phyloP scores from a whole-genome alignment of 2,888 invertebrate genomes.

The Baronia brevicornis region DNA sequence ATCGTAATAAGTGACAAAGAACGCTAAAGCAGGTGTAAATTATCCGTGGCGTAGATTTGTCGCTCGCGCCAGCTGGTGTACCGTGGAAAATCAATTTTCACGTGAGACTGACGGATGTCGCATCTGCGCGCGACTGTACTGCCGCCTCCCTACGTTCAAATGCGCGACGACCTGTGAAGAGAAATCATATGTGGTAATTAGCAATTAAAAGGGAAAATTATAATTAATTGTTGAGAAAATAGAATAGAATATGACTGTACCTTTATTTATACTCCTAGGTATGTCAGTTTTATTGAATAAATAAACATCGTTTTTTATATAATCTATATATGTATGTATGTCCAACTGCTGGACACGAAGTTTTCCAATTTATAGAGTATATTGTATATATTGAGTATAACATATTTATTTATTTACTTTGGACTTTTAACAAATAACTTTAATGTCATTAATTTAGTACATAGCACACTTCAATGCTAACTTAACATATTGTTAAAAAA shows the following conservation, averaged over 20 bases:
- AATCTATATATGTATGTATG: no score
- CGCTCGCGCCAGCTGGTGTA: slow-evolving; percentile 70
- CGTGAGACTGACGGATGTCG: slow-evolving; percentile 71
- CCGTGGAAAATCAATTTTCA: slow-evolving; percentile 75
- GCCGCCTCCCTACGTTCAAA: slow-evolving; percentile 53
- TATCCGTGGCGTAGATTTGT: slow-evolving; percentile 44
- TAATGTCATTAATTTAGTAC: no score
- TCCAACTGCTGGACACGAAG: no score
- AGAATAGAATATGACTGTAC: slow-evolving; percentile 19
- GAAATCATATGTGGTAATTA: slow-evolving; percentile 29
- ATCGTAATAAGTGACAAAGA: slow-evolving; percentile 21
- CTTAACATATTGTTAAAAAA: no score
- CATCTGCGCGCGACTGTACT: slow-evolving; percentile 64
- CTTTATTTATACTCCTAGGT: no score
- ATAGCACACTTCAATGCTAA: no score
- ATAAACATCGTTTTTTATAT: no score
- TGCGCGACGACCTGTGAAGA: slow-evolving; percentile 44
- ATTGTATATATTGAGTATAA: no score
- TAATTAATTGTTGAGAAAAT: slow-evolving; percentile 16
- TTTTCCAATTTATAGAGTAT: no score
- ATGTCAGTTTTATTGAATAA: no score
- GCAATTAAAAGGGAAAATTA: slow-evolving; percentile 16
- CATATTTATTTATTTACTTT: no score
- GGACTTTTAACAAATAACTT: no score
- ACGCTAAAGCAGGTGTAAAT: slow-evolving; percentile 19